Evolutionary conservation across 2,888 invertebrate species (phyloP).

Genomic region (Pterostichus niger): DNA sequence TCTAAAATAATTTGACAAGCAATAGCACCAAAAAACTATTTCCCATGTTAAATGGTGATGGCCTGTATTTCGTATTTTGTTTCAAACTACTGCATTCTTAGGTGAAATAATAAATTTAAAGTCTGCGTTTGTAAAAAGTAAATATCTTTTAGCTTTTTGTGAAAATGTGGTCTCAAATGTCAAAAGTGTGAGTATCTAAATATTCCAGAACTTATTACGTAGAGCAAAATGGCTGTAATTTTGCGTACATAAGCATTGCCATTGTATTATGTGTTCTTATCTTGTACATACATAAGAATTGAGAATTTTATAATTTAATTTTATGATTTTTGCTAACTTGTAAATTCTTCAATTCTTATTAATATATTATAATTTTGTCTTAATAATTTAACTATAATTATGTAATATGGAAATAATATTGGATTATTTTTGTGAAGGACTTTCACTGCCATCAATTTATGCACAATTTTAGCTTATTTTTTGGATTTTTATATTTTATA

Average conservation of each 20-base stretch:
- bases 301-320: conserved; percentile 19
- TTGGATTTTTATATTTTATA: conserved; percentile 20
- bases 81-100: too few relatives aligned
- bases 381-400: conserved; percentile 45
- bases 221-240: conserved; percentile 24
- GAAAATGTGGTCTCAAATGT: background rate
- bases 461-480: conserved; percentile 41
- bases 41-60: too few relatives aligned
- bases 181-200: too few relatives aligned
- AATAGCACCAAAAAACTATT: too few relatives aligned
- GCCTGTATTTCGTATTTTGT: too few relatives aligned
- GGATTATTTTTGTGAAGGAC: conserved; percentile 18
- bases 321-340: background rate
- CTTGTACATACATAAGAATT: conserved; percentile 51
- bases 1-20: too few relatives aligned
- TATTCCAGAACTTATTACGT: conserved; percentile 40
- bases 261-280: conserved; percentile 56
- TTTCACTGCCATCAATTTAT: conserved; percentile 41
- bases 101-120: too few relatives aligned
- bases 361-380: conserved; percentile 24
- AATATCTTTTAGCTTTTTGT: background rate
- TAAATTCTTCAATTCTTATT: conserved; percentile 23
- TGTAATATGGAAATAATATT: conserved; percentile 12
- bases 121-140: background rate
- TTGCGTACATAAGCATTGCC: conserved; percentile 45